Percentiles rank a stretch among this genome's conserved stretches.
Evolutionary conservation across 2,113 vertebrate genomes (phyloP).

Genomic region (Callochromis pleurospilus): DNA sequence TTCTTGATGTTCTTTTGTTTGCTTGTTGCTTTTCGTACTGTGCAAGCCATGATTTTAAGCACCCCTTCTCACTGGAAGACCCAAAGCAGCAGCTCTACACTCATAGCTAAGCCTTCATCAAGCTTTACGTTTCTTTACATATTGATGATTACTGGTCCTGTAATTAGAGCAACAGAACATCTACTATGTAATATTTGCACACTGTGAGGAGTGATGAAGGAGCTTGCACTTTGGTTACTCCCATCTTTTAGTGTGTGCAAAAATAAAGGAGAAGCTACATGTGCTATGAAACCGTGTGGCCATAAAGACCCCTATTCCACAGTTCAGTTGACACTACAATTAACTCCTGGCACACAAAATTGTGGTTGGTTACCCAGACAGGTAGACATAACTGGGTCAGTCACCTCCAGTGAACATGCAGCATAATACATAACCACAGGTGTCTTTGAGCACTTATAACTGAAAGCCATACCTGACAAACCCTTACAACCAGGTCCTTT

Average conservation of each 20-base stretch:
- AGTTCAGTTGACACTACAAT: neutral
- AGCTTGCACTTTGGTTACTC: neutral
- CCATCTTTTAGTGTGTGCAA: neutral
- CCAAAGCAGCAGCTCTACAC: neutral
- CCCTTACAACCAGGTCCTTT: neutral
- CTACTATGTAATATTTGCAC: neutral
- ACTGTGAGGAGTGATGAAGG: neutral
- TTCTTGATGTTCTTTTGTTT: neutral
- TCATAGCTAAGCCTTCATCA: neutral
- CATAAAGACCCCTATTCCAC: neutral
- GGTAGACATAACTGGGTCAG: constrained; percentile 34
- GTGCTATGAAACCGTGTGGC: neutral
- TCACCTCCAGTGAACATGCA: neutral
- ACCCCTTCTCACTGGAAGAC: neutral
- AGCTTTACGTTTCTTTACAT: neutral
- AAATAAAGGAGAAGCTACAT: neutral
- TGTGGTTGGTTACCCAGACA: neutral
- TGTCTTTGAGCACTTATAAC: constrained; percentile 8
- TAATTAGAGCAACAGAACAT: neutral
- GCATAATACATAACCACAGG: constrained; percentile 12
- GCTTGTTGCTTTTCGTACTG: neutral
- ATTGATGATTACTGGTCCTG: neutral
- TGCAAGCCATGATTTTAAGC: neutral
- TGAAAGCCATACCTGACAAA: neutral
- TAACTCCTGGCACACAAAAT: neutral